phyloP scores from a whole-genome alignment of 1,140 invertebrate genomes.

The Drosophila kanapiae region DNA sequence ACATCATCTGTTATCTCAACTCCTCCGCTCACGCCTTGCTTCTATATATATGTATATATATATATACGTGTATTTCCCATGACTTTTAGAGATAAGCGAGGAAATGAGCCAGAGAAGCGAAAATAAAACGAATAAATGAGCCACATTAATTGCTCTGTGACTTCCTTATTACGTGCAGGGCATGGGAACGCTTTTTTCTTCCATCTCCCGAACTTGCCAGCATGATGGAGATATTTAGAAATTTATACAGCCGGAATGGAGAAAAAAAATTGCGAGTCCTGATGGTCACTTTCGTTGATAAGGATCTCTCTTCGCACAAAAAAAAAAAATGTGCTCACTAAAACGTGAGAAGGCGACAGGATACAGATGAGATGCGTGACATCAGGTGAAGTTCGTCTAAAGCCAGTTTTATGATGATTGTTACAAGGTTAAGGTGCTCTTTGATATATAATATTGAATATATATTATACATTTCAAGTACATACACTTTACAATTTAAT shows the following conservation, averaged over 20 bases:
- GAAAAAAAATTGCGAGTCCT: slow-evolving; percentile 21
- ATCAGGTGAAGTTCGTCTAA: slow-evolving; percentile 51
- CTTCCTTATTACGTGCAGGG: slow-evolving; percentile 68
- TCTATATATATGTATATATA: background rate
- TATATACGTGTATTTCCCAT: background rate
- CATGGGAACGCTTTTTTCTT: slow-evolving; percentile 24
- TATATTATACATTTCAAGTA: no score
- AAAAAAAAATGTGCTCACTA: background rate
- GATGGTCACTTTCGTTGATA: slow-evolving; percentile 44
- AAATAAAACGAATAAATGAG: slow-evolving; percentile 48
- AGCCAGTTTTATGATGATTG: slow-evolving; percentile 66
- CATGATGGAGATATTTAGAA: slow-evolving; percentile 6
- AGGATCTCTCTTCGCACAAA: slow-evolving; percentile 11
- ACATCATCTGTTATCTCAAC: slow-evolving; percentile 25
- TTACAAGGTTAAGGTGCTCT: slow-evolving; percentile 21
- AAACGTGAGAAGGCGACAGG: slow-evolving; percentile 13
- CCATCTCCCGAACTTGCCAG: background rate
- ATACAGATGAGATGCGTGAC: slow-evolving; percentile 12
- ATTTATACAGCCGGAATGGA: slow-evolving; percentile 7
- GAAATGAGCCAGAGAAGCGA: slow-evolving; percentile 25
- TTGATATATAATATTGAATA: no score
- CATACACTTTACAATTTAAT: no score
- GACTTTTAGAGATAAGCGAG: slow-evolving; percentile 21
- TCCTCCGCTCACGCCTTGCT: slow-evolving; percentile 20
- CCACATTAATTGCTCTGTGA: slow-evolving; percentile 70